phyloP scores from a whole-genome alignment of 2,888 invertebrate species.

The Aspidiotus rigidus region DNA sequence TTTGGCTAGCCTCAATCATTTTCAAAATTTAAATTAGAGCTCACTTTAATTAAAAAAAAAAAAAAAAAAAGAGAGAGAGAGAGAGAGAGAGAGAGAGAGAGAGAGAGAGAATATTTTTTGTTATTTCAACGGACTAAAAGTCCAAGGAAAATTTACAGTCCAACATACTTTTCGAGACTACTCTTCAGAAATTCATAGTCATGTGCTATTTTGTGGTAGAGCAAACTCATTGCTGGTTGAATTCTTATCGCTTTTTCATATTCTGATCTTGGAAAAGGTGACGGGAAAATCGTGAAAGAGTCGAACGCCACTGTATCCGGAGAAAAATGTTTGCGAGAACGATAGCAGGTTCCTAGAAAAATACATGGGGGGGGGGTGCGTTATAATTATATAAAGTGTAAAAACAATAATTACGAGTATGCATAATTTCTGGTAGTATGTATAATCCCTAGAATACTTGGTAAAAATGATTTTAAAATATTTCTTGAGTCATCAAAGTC shows the following conservation, averaged over 20 bases:
- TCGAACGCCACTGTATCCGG: slow-evolving; percentile 64
- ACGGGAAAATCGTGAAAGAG: slow-evolving; percentile 68
- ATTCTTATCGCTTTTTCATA: slow-evolving; percentile 64
- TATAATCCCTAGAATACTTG: too few species aligned
- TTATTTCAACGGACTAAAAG: too few species aligned
- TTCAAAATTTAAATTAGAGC: not conserved
- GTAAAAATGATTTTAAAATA: too few species aligned
- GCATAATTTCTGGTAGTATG: too few species aligned
- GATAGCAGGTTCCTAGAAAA: slow-evolving; percentile 57
- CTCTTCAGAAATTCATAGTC: slow-evolving; percentile 62
- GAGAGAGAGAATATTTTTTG: too few species aligned
- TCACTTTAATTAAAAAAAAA: too few species aligned
- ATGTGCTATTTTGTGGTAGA: slow-evolving; percentile 76
- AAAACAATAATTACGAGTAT: too few species aligned
- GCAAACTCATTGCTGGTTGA: slow-evolving; percentile 65
- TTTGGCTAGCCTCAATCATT: not conserved
- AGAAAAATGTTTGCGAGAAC: slow-evolving; percentile 58
- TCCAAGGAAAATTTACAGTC: too few species aligned
- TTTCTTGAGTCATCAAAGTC: too few species aligned
- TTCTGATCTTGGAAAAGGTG: slow-evolving; percentile 65
- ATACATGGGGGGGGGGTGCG: too few species aligned
- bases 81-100: not conserved
- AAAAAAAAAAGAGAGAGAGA: not conserved
- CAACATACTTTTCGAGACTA: slow-evolving; percentile 28
- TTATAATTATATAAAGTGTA: too few species aligned